Percentiles rank a stretch among this genome's conserved stretches.
phyloP scores from a whole-genome alignment of 2,113 vertebrate species.

The Coptodon bakossiorum region DNA sequence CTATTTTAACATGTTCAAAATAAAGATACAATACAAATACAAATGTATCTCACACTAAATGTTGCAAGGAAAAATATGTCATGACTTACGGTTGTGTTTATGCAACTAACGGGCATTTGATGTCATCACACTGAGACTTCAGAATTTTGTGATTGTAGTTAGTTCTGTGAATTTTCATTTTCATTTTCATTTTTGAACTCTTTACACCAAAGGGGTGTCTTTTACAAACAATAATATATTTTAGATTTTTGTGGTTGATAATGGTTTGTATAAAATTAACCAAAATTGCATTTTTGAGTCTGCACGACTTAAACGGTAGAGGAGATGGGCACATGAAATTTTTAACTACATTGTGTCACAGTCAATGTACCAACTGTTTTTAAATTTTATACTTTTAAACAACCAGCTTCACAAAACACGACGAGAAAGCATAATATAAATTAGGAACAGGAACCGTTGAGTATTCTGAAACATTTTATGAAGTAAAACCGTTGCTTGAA shows the following conservation, averaged over 20 bases:
- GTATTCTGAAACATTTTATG: not conserved
- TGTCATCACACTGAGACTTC: not conserved
- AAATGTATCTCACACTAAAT: not conserved
- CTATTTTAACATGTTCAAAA: not conserved
- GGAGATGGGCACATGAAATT: not conserved
- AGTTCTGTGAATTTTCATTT: not conserved
- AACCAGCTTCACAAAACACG: not conserved
- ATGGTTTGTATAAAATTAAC: not conserved
- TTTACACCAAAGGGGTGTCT: not conserved
- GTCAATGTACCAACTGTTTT: not conserved
- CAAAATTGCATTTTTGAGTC: not conserved
- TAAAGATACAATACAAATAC: not conserved
- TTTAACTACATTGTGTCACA: not conserved
- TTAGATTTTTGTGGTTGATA: not conserved
- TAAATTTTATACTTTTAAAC: not conserved
- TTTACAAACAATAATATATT: not conserved
- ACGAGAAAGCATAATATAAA: not conserved
- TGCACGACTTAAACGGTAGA: not conserved
- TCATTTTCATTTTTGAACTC: not conserved
- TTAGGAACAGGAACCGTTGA: not conserved
- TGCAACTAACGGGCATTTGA: not conserved
- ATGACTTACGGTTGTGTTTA: not conserved
- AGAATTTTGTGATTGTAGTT: not conserved
- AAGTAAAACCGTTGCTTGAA: not conserved
- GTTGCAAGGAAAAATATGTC: not conserved